phyloP scores from a whole-genome alignment of 2,888 invertebrate genomes.

The Dendrolimus pini region DNA sequence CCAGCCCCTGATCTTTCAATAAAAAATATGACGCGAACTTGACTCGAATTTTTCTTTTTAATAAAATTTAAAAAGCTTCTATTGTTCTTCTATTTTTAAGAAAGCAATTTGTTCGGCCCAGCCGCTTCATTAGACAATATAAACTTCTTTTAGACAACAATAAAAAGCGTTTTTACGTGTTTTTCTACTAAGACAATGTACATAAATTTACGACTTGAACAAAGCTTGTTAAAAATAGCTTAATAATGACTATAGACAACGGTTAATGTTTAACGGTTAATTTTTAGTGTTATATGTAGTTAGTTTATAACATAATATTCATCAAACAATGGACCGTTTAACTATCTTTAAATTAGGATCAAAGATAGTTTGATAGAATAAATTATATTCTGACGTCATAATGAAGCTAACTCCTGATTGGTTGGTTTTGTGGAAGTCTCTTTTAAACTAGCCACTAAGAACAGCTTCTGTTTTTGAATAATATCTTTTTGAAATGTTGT shows the following conservation, averaged over 20 bases:
- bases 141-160: slow-evolving; percentile 64
- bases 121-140: slow-evolving; percentile 39
- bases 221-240: slow-evolving; percentile 48
- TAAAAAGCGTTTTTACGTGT: slow-evolving; percentile 50
- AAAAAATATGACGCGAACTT: background rate
- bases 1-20: background rate
- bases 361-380: slow-evolving; percentile 7
- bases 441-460: background rate
- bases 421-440: background rate
- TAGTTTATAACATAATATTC: slow-evolving; percentile 21
- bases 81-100: slow-evolving; percentile 23
- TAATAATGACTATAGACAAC: slow-evolving; percentile 37
- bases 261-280: slow-evolving; percentile 37
- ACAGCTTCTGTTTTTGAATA: background rate
- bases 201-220: slow-evolving; percentile 51
- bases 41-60: background rate
- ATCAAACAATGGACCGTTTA: slow-evolving; percentile 17
- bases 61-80: slow-evolving; percentile 1
- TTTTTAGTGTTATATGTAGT: slow-evolving; percentile 18
- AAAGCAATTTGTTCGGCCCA: slow-evolving; percentile 33
- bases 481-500: too few relatives aligned
- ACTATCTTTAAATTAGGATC: slow-evolving; percentile 14
- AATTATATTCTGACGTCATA: background rate
- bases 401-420: background rate
- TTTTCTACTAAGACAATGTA: slow-evolving; percentile 37